Evolutionary conservation across 2,113 vertebrate species (phyloP), one percentile per base, ranked within the genome.

Genomic region (Smithornis capensis): DNA sequence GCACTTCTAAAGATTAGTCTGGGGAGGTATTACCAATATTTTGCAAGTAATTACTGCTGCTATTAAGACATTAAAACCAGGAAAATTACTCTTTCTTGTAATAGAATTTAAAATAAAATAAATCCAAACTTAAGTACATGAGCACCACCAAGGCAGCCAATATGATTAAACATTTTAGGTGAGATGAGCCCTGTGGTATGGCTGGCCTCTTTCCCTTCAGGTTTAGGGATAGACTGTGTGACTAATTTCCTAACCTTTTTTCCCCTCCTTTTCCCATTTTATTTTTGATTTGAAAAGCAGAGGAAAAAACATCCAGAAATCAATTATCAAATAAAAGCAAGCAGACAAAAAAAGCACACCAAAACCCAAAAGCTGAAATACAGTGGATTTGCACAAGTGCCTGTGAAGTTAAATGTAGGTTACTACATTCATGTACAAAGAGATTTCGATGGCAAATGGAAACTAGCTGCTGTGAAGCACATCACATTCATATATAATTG

Each of bases 401-500:
- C 90, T 97, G 94, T 96, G 90, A 92, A 97, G 92, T 97, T 96
- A 95, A 96, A 96, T 94, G 64, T 94, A 97, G 96, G 95, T 97
- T 97, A 95, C 88, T 96, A 92, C 47, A 38, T 95, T 98, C 83
- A 91, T 65, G 84, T 95, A 92, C 86, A 95, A 92, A 92, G 96
- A 94, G 96, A 89, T 92, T 97, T 97, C 96, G 96, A 95, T 95
- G 84, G 96, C 94, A 96, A 97, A 97, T 95, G 94, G 95, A 97
- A 97, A 93, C 59, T 27, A 82, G 88, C 57, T 55, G 92, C 95
- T 97, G 92, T 94, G 95, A 97, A 94, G 95, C 93, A 89, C 88
- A 96, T 94, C 93, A 93, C 87, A 90, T 95, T 98, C 96, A 98
- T 98, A 94, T 97, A 98, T 98, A 98, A 98, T 98, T 98, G 96